A percentile compares a stretch with the other conserved stretches of the same genome.
These are phyloP conservation scores for Vulpes vulpes DNA, from an alignment of 2,113 vertebrate species.

Conservation along the genomic window DNA sequence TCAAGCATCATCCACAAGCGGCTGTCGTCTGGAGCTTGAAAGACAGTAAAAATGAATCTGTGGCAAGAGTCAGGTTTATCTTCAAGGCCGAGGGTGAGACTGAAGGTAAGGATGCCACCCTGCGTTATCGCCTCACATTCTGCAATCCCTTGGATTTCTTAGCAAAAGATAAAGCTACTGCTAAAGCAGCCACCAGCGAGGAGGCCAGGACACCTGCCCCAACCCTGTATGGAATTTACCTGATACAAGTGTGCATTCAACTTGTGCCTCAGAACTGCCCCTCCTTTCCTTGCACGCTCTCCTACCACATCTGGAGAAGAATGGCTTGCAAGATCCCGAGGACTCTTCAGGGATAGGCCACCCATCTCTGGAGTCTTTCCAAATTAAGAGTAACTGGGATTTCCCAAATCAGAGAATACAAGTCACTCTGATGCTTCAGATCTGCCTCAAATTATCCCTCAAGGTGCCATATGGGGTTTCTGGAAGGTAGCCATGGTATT, in stretches of 20 bases:
- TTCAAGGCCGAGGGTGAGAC: neutral
- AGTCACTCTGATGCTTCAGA: neutral
- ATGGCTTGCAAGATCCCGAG: too few relatives aligned
- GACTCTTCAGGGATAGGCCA: neutral
- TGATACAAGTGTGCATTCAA: accelerated
- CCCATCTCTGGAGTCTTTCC: neutral
- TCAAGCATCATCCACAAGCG: neutral
- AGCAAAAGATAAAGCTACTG: neutral
- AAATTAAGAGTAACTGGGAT: neutral
- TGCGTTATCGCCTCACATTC: neutral
- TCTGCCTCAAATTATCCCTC: neutral
- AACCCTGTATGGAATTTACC: neutral
- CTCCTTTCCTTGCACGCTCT: neutral
- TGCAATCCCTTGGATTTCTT: neutral
- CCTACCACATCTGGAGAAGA: neutral
- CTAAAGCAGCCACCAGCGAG: neutral
- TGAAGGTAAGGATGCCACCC: neutral
- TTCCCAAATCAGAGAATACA: neutral
- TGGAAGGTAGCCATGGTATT: neutral
- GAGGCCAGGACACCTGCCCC: accelerated
- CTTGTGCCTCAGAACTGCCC: neutral
- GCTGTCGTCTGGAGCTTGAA: neutral
- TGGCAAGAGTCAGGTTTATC: constrained; percentile 62
- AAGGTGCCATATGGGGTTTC: neutral
- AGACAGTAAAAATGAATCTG: constrained; percentile 22